These are phyloP conservation scores for Drosophila quinaria DNA, from an alignment of 2,888 invertebrate genomes.

Conservation along the genomic window DNA sequence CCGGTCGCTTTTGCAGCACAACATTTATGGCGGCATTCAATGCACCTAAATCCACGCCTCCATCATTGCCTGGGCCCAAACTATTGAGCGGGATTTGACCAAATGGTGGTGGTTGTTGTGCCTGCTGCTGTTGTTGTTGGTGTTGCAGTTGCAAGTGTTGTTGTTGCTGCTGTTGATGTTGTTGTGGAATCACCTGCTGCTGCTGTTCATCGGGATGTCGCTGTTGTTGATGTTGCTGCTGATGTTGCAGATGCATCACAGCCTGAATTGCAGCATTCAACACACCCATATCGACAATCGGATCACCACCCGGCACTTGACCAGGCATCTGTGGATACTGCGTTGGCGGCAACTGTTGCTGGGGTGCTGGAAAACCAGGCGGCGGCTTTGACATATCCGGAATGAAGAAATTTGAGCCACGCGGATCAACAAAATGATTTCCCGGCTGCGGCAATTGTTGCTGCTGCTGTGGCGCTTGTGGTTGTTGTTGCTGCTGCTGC, in stretches of 20 bases:
- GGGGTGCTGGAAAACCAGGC: constrained; percentile 89
- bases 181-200: constrained; percentile 28
- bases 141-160: constrained; percentile 33
- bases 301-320: constrained; percentile 37
- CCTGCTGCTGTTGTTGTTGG: constrained; percentile 31
- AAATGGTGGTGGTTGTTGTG: constrained; percentile 42
- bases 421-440: constrained; percentile 86
- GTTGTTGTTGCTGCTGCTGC: constrained; percentile 45
- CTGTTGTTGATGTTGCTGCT: constrained; percentile 52
- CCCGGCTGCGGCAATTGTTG: constrained; percentile 79
- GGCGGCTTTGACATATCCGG: constrained; percentile 95
- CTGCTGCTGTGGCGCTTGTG: constrained; percentile 10
- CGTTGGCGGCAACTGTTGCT: constrained; percentile 33
- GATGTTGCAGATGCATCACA: constrained; percentile 75
- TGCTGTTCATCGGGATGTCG: constrained; percentile 20
- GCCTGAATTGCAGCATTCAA: constrained; percentile 81
- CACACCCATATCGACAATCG: constrained; percentile 66
- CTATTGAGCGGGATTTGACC: constrained; percentile 42
- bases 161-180: constrained; percentile 32
- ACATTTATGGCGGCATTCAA: constrained; percentile 78
- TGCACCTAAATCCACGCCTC: constrained; percentile 61
- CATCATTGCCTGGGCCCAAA: constrained; percentile 28
- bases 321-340: constrained; percentile 59
- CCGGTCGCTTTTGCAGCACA: constrained; percentile 56
- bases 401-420: constrained; percentile 87